Evolutionary conservation across 2,888 invertebrate species (phyloP).

Genomic region (Epinotia brunnichana): DNA sequence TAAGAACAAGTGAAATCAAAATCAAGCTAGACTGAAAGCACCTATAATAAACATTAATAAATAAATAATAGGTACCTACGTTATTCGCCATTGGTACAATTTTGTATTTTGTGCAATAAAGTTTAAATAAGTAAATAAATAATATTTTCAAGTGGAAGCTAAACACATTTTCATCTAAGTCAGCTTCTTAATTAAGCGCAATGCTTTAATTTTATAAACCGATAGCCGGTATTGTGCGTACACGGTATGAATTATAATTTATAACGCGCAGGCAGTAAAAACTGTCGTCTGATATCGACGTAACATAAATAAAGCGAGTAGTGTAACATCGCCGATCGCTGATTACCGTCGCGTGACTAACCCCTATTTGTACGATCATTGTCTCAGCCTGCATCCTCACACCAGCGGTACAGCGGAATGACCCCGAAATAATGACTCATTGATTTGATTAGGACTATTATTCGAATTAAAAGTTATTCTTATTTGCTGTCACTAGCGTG

Average conservation of each 20-base stretch:
- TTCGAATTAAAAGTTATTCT: not conserved
- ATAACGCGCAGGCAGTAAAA: conserved; percentile 69
- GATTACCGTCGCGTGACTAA: conserved; percentile 81
- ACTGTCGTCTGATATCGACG: conserved; percentile 71
- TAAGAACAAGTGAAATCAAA: no score
- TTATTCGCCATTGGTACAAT: no score
- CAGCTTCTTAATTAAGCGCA: conserved; percentile 17
- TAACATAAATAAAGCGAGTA: conserved; percentile 78
- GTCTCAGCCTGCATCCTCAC: conserved; percentile 75
- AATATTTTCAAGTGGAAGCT: not conserved
- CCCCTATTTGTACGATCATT: conserved; percentile 82
- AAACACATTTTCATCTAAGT: conserved; percentile 1
- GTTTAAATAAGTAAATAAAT: no score
- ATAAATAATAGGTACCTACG: no score
- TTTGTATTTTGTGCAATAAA: no score
- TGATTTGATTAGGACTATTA: conserved; percentile 20
- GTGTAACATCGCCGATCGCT: conserved; percentile 74
- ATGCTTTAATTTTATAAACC: conserved; percentile 22
- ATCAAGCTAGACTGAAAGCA: not conserved
- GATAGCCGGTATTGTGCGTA: conserved; percentile 20
- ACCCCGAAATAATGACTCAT: conserved; percentile 31
- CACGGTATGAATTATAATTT: conserved; percentile 69
- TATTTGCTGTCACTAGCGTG: no score
- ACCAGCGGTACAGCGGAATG: conserved; percentile 66
- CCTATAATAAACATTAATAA: no score